Conservation (phyloP, 2,797 vertebrate genomes). For the Apodemus agrarius region DNA sequence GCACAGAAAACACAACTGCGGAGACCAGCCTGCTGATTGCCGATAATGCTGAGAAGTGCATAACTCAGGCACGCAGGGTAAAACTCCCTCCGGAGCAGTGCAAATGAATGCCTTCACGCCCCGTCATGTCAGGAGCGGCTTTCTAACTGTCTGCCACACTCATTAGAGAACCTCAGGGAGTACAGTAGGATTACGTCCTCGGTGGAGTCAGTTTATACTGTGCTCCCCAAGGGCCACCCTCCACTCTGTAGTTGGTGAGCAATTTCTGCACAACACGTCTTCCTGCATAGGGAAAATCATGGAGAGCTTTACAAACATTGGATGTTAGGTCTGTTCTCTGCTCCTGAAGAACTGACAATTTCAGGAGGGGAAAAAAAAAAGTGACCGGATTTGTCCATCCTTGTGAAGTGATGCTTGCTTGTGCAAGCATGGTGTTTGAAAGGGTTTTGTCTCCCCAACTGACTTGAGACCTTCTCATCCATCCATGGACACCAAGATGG, state of each 20-base stretch:
- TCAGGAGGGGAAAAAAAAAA: not conserved
- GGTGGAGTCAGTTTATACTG: not conserved
- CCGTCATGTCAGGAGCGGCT: constrained; percentile 33
- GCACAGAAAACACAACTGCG: not conserved
- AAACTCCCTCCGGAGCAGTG: constrained; percentile 8
- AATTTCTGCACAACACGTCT: not conserved
- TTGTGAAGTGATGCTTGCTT: not conserved
- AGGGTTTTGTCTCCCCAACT: fast-evolving
- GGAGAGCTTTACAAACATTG: not conserved
- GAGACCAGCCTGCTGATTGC: not conserved
- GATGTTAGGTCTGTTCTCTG: not conserved
- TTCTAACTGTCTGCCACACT: constrained; percentile 27
- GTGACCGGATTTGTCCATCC: not conserved
- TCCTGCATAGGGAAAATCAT: not conserved
- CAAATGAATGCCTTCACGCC: constrained; percentile 58
- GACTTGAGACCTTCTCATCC: not conserved
- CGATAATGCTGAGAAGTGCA: not conserved
- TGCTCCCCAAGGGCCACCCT: not conserved
- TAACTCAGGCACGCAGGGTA: not conserved
- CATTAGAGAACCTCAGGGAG: constrained; percentile 36
- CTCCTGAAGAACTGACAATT: not conserved
- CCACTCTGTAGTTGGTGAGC: not conserved
- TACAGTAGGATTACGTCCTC: not conserved
- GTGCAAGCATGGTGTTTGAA: not conserved
- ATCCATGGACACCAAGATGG: not conserved